These are phyloP conservation scores for Crotalus horridus DNA, from an alignment of 2,113 vertebrate species.

Conservation along the genomic window DNA sequence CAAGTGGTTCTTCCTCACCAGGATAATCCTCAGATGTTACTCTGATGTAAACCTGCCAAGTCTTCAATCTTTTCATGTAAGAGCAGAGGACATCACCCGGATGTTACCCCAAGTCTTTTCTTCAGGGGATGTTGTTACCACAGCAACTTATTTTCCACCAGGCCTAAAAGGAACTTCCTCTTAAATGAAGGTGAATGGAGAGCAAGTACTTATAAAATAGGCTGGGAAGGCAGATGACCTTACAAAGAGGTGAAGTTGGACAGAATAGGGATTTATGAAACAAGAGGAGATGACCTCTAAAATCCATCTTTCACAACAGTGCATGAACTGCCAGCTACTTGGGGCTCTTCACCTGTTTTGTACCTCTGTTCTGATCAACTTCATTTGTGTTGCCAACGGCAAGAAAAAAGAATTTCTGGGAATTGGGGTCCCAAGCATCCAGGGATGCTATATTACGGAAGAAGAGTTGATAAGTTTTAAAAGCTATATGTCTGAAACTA, in stretches of 20 bases:
- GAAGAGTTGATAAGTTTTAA: not conserved
- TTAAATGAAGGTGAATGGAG: not conserved
- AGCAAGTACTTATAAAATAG: not conserved
- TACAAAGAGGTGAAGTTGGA: not conserved
- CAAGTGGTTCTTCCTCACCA: not conserved
- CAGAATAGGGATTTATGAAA: not conserved
- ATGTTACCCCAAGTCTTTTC: not conserved
- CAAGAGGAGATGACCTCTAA: not conserved
- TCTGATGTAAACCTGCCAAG: accelerated
- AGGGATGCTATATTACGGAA: not conserved
- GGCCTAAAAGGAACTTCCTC: not conserved
- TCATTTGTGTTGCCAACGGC: not conserved
- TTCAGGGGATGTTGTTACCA: slow-evolving; percentile 52
- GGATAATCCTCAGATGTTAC: accelerated
- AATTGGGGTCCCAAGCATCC: not conserved
- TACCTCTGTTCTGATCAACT: not conserved
- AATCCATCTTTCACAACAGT: not conserved
- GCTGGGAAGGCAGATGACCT: not conserved
- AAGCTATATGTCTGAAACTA: not conserved
- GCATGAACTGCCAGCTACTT: not conserved
- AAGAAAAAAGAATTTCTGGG: not conserved
- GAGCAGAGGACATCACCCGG: not conserved
- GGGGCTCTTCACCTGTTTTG: not conserved
- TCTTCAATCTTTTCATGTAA: accelerated
- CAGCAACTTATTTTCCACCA: slow-evolving; percentile 34